These are phyloP conservation scores for Hetaerina americana DNA, from an alignment of 1,140 invertebrate species.

Conservation along the genomic window DNA sequence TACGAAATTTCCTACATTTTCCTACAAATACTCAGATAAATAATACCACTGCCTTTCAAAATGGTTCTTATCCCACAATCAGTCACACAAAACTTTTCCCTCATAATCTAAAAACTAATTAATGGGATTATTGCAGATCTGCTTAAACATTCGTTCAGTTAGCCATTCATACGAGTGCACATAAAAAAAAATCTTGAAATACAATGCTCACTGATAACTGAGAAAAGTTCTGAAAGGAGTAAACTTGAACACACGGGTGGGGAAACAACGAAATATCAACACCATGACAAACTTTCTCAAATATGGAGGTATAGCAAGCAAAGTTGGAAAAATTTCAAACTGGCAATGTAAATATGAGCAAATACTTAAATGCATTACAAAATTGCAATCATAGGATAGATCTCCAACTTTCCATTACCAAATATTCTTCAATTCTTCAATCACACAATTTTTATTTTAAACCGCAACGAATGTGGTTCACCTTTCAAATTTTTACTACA, in stretches of 20 bases:
- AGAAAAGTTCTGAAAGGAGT: slow-evolving; percentile 2
- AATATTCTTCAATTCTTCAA: neutral
- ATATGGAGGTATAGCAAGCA: slow-evolving; percentile 3
- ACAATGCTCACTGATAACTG: slow-evolving; percentile 4
- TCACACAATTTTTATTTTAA: neutral
- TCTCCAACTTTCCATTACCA: neutral
- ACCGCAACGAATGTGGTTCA: neutral
- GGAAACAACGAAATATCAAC: neutral
- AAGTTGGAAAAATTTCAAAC: slow-evolving; percentile 1
- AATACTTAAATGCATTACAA: slow-evolving; percentile 6
- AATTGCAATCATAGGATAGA: slow-evolving; percentile 2
- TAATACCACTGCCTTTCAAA: slow-evolving; percentile 3
- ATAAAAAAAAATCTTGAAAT: slow-evolving; percentile 1
- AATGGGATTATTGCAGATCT: neutral
- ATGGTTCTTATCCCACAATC: neutral
- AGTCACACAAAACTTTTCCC: neutral
- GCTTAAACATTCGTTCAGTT: neutral
- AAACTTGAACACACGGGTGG: slow-evolving; percentile 2
- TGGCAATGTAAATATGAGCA: slow-evolving; percentile 6
- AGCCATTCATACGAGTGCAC: neutral
- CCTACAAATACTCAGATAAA: slow-evolving; percentile 4
- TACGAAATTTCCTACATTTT: slow-evolving; percentile 2
- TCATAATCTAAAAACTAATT: neutral
- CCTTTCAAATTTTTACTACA: neutral
- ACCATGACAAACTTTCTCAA: slow-evolving; percentile 3